A percentile compares a stretch with the other conserved stretches of the same genome.
These are phyloP conservation scores for Rhyacophila evoluta DNA, from an alignment of 2,888 invertebrate genomes.

Conservation along the genomic window DNA sequence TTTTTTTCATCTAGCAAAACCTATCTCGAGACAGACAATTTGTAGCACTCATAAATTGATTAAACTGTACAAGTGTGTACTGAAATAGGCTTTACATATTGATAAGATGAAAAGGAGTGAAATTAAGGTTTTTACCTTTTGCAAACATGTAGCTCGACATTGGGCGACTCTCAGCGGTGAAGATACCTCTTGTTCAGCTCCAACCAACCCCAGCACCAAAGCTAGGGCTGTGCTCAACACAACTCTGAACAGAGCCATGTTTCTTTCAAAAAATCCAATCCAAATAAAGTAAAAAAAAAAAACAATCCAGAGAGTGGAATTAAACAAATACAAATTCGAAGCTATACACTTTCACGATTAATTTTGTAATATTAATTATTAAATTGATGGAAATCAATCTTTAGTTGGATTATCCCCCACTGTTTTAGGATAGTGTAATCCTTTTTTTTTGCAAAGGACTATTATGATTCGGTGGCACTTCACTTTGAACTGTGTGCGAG, in stretches of 20 bases:
- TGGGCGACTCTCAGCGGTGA: conserved; percentile 80
- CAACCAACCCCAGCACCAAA: conserved; percentile 51
- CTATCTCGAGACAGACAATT: no score
- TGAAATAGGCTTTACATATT: no score
- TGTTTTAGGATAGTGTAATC: conserved; percentile 8
- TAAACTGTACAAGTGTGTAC: no score
- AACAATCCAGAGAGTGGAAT: conserved; percentile 5
- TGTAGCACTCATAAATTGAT: no score
- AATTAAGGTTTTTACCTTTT: conserved; percentile 71
- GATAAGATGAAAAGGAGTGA: no score
- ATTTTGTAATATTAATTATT: neutral
- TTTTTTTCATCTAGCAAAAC: no score
- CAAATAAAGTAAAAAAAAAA: neutral
- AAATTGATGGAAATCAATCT: neutral
- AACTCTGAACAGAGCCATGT: conserved; percentile 43
- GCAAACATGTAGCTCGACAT: conserved; percentile 78
- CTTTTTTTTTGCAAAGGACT: conserved; percentile 1
- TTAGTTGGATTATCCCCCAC: neutral
- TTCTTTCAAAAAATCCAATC: conserved; percentile 27
- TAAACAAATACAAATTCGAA: neutral
- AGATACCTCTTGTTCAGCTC: conserved; percentile 76
- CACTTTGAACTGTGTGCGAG: conserved; percentile 28
- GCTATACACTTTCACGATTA: neutral
- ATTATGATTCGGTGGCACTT: conserved; percentile 20
- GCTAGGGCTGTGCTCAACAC: conserved; percentile 39